Base-by-base conservation (phyloP, 2,113 vertebrate genomes). In the Saguinus midas region DNA sequence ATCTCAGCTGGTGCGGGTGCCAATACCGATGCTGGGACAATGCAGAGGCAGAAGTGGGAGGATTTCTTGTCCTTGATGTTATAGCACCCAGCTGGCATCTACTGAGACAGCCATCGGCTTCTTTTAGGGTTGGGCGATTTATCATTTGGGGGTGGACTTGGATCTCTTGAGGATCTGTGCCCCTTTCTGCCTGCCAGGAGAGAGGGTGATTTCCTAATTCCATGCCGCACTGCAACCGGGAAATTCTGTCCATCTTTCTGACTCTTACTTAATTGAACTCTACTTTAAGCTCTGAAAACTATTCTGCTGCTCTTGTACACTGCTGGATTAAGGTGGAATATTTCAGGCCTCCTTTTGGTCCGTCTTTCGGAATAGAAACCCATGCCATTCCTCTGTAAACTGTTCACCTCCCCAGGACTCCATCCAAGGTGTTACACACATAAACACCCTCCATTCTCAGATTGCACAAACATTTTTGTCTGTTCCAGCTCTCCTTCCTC, bases 381-480 rank as follows among this genome's bases (percentile, higher is more conserved):
- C 29, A 8, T 35, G 80, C 21, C 18, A 9, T 20, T 45, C 12
- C 8, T 72, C 21, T 4, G 6, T 14, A 29, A 25, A 3, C 12
- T 43, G 27, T 14, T 35, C 45, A 6, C 58, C 82, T 61, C 16
- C 21, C 32, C n/a, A 23, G 29, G n/a, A 11, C 17, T 35, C 58
- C 8, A 0, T 2, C 12, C 8, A 12, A 11, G 25, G 10, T 20
- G 3, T 2, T 2, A 35, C 20, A 32, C 27, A 43, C 18, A 4
- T 1, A 3, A 3, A 23, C 11, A 4, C 20, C 21, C n/a, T 81
- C 72, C 16, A 25, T 4, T n/a, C 73, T n/a, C 3, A 10, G 37
- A 32, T 2, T 18, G 16, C 50, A 25, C 27, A n/a, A 2, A 29
- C 11, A 21, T 37, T 73, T 8, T 2, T 40, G 21, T 3, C 55